A percentile compares a stretch with the other conserved stretches of the same genome.
These are phyloP conservation scores for Buteo buteo DNA, from an alignment of 2,113 vertebrate genomes.

Conservation along the genomic window DNA sequence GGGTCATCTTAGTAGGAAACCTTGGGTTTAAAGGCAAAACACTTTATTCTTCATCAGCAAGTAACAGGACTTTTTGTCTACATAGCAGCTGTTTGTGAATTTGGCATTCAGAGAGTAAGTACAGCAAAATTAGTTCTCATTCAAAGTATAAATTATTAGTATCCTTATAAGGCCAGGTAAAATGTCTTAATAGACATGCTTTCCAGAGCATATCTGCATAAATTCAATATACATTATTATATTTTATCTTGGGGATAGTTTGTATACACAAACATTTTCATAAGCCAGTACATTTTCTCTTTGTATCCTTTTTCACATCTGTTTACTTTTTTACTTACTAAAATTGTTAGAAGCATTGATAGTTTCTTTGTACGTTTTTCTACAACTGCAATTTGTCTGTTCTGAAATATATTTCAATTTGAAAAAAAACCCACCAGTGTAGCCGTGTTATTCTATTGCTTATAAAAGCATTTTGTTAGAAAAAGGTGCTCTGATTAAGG, in stretches of 20 bases:
- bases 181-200: neutral
- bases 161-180: neutral
- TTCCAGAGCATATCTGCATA: neutral
- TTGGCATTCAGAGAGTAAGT: neutral
- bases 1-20: neutral
- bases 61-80: neutral
- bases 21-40: neutral
- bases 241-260: neutral
- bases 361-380: slow-evolving; percentile 34
- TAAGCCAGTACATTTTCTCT: neutral
- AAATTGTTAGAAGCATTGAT: neutral
- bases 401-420: slow-evolving; percentile 2
- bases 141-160: neutral
- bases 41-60: neutral
- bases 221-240: neutral
- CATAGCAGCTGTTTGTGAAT: neutral
- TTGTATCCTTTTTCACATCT: neutral
- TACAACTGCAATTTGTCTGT: neutral
- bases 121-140: neutral
- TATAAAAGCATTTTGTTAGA: neutral
- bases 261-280: neutral
- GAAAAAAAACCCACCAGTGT: neutral
- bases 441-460: neutral
- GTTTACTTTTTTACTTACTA: neutral
- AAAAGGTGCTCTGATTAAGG: neutral